Percentiles rank a stretch among this genome's conserved stretches.
phyloP scores from a whole-genome alignment of 2,888 invertebrate genomes.

The Drosophila merina region DNA sequence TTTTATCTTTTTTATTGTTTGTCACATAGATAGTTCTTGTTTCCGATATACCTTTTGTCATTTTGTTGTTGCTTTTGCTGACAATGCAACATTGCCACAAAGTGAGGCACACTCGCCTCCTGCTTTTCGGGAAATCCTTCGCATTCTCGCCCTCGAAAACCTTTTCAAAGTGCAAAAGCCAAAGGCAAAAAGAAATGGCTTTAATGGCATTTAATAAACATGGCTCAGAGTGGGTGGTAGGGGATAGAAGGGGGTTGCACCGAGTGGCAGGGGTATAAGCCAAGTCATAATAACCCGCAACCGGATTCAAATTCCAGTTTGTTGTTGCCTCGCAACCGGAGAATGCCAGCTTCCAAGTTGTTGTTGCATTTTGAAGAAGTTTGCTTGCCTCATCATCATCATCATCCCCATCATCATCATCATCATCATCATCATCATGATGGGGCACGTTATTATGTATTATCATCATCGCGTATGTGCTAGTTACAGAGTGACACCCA shows the following conservation, averaged over 20 bases:
- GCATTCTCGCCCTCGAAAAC: background rate
- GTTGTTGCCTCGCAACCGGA: constrained; percentile 41
- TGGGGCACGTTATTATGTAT: constrained; percentile 32
- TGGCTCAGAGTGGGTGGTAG: constrained; percentile 2
- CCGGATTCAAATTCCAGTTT: constrained; percentile 75
- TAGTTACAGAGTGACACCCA: constrained; percentile 73
- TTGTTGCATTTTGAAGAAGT: constrained; percentile 31
- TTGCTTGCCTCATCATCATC: constrained; percentile 51
- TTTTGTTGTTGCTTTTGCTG: constrained; percentile 6
- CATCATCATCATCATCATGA: constrained; percentile 47
- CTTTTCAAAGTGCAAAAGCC: constrained; percentile 31
- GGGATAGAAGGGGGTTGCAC: background rate
- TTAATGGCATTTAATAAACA: constrained; percentile 75
- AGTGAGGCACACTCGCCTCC: constrained; percentile 18
- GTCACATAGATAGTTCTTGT: constrained; percentile 6
- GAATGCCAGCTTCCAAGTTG: constrained; percentile 42
- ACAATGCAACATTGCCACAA: constrained; percentile 47
- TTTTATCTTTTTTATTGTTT: background rate
- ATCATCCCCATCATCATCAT: constrained; percentile 44
- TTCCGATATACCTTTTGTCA: constrained; percentile 54
- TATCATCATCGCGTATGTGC: constrained; percentile 64
- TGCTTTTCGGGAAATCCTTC: background rate
- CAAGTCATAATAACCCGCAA: constrained; percentile 47
- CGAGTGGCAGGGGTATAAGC: background rate
- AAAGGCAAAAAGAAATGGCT: constrained; percentile 49